Evolutionary conservation across 2,888 invertebrate species (phyloP).

Genomic region (Cephus runcator): DNA sequence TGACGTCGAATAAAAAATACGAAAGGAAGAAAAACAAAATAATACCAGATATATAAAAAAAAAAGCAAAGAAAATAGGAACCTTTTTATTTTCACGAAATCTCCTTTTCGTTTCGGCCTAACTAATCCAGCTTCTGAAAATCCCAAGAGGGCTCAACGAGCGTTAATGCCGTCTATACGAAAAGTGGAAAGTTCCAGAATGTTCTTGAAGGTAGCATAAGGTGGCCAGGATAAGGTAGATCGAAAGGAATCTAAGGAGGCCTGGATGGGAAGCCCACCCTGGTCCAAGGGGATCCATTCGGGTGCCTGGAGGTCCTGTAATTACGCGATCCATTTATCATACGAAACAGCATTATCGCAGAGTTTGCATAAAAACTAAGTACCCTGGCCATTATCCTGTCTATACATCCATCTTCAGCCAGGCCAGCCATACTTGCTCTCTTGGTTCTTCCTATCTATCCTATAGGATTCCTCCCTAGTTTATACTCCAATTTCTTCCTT

Average conservation of each 20-base stretch:
- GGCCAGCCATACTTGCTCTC: not conserved
- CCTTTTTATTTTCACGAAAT: not conserved
- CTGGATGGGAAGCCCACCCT: not conserved
- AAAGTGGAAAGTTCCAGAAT: not conserved
- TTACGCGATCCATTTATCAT: slow-evolving; percentile 5
- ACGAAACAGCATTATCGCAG: slow-evolving; percentile 4
- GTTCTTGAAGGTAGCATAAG: not conserved
- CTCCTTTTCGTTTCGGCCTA: not conserved
- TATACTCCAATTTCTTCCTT: not conserved
- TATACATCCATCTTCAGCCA: slow-evolving; percentile 5
- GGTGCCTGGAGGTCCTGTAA: not conserved
- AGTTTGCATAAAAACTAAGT: slow-evolving; percentile 4
- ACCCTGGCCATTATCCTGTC: slow-evolving; percentile 4
- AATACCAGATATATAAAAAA: not conserved
- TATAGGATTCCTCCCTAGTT: not conserved
- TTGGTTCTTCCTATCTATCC: not conserved
- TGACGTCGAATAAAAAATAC: not conserved
- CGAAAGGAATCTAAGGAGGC: not conserved
- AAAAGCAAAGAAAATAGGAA: not conserved
- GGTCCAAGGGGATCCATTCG: not conserved
- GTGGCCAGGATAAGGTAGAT: not conserved
- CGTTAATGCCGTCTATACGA: not conserved
- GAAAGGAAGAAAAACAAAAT: not conserved
- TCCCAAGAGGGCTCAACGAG: not conserved
- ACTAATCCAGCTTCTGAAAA: not conserved